Conservation (phyloP, 2,888 invertebrate species). For the Drosophila recens region DNA sequence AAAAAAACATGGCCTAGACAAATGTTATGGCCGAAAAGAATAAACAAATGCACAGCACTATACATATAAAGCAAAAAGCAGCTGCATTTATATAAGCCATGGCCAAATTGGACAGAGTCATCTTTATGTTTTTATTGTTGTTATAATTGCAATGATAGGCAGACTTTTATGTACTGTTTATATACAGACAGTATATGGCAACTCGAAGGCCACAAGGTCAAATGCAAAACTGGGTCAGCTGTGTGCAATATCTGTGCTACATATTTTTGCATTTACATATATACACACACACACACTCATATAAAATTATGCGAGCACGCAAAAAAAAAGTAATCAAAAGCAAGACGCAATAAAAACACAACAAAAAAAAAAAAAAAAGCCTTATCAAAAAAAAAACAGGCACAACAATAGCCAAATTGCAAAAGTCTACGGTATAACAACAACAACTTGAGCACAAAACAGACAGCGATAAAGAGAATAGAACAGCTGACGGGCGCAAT, state of each 20-base stretch:
- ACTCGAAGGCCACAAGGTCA: slow-evolving; percentile 75
- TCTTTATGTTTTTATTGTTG: slow-evolving; percentile 14
- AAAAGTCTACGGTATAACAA: slow-evolving; percentile 29
- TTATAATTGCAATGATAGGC: slow-evolving; percentile 26
- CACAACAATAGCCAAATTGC: slow-evolving; percentile 36
- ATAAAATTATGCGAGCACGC: slow-evolving; percentile 46
- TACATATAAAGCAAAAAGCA: slow-evolving; percentile 7
- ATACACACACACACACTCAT: slow-evolving; percentile 7
- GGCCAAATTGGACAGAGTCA: slow-evolving; percentile 48
- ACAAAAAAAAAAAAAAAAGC: slow-evolving; percentile 22
- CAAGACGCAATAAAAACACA: slow-evolving; percentile 54
- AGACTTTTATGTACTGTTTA: slow-evolving; percentile 4
- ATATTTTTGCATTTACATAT: slow-evolving; percentile 21
- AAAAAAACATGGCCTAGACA: slow-evolving; percentile 38
- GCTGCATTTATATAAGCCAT: slow-evolving; percentile 73
- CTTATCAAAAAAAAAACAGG: slow-evolving; percentile 34
- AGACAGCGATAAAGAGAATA: slow-evolving; percentile 49
- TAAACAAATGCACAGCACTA: slow-evolving; percentile 18
- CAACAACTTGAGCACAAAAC: slow-evolving; percentile 31
- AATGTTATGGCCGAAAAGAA: slow-evolving; percentile 32
- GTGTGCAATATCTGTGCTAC: slow-evolving; percentile 55
- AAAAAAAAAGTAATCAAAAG: slow-evolving; percentile 49
- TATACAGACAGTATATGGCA: slow-evolving; percentile 28
- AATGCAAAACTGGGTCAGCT: slow-evolving; percentile 73
- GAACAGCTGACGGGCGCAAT: slow-evolving; percentile 67